These are phyloP conservation scores for Argyrosomus regius DNA, from an alignment of 2,797 vertebrate species.

Conservation along the genomic window DNA sequence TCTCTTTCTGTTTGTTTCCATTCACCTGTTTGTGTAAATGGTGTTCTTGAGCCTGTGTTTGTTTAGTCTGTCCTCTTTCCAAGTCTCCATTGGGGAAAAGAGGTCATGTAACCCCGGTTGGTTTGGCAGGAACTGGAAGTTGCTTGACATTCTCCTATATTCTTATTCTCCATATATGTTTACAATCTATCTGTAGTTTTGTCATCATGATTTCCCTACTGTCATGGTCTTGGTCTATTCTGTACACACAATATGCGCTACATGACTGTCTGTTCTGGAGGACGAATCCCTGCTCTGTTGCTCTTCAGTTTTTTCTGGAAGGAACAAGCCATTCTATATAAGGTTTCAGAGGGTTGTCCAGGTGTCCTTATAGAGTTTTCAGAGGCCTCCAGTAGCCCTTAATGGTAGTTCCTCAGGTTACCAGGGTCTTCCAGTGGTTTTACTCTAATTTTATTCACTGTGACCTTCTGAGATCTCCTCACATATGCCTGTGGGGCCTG, in stretches of 20 bases:
- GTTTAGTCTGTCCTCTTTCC: too few species aligned
- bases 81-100: background rate
- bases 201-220: too few species aligned
- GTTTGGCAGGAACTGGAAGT: background rate
- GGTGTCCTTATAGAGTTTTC: background rate
- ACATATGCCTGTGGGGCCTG: slow-evolving; percentile 29
- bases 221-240: too few species aligned
- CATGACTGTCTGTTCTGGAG: too few species aligned
- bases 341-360: background rate
- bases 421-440: background rate
- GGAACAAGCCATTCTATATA: background rate
- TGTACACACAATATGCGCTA: too few species aligned
- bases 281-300: too few species aligned
- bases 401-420: background rate
- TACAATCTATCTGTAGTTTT: too few species aligned
- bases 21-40: background rate
- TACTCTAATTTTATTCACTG: slow-evolving; percentile 18
- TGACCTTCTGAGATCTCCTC: slow-evolving; percentile 26
- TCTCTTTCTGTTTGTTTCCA: background rate
- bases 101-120: too few species aligned
- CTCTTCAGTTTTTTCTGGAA: background rate
- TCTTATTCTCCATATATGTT: too few species aligned
- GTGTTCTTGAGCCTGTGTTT: background rate
- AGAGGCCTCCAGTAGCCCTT: slow-evolving; percentile 1
- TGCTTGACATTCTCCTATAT: background rate